phyloP scores from a whole-genome alignment of 2,888 invertebrate genomes.

The Capitulum mitella region DNA sequence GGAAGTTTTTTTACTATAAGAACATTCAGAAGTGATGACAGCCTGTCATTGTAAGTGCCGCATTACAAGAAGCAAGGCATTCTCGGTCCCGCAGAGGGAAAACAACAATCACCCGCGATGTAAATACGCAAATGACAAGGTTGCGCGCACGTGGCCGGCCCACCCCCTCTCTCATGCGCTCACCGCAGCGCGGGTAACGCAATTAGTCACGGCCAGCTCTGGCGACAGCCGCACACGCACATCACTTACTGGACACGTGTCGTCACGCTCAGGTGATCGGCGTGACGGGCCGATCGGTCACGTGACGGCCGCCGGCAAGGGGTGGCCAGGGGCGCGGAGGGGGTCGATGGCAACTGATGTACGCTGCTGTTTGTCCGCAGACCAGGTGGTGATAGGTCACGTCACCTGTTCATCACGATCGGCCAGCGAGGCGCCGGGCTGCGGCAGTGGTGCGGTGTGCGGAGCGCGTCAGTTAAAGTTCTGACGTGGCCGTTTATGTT shows the following conservation, averaged over 20 bases:
- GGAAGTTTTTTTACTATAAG: no score
- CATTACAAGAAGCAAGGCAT: no score
- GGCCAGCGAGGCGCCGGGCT: no score
- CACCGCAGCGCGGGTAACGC: background rate
- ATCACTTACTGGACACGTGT: background rate
- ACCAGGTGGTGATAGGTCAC: background rate
- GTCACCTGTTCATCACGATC: background rate
- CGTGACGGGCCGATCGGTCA: background rate
- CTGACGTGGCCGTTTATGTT: no score
- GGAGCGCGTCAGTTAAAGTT: no score
- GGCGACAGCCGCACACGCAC: background rate
- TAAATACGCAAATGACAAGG: no score
- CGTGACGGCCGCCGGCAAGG: background rate
- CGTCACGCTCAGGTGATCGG: background rate
- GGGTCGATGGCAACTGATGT: background rate
- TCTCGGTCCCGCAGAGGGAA: no score
- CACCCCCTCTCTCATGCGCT: background rate
- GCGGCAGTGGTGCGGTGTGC: no score
- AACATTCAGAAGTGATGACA: no score
- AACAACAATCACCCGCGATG: no score
- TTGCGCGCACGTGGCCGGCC: background rate
- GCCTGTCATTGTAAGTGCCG: no score
- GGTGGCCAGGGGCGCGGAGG: background rate
- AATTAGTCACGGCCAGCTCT: background rate
- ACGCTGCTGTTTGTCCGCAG: background rate